Percentiles rank a stretch among this genome's conserved stretches.
These are phyloP conservation scores for Gasteruption jaculator DNA, from an alignment of 2,888 invertebrate genomes.

Conservation along the genomic window DNA sequence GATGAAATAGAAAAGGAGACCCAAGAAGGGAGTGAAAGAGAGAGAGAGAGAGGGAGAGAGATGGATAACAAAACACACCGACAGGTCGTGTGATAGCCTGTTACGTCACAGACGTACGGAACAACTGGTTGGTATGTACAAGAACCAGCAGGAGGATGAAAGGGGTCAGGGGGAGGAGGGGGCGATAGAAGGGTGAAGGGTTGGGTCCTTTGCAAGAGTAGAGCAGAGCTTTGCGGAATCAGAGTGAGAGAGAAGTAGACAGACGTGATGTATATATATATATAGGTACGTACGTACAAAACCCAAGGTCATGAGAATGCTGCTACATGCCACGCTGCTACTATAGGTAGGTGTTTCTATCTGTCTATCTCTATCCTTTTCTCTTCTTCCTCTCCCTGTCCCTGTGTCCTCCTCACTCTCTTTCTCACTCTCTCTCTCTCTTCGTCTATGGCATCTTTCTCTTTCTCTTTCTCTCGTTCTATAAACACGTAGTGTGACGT, in stretches of 20 bases:
- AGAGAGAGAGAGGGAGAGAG: constrained; percentile 23
- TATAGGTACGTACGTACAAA: constrained; percentile 37
- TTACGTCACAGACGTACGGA: constrained; percentile 50
- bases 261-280: no score
- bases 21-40: constrained; percentile 5
- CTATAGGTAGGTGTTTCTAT: constrained; percentile 38
- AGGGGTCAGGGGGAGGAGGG: constrained; percentile 10
- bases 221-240: constrained; percentile 24
- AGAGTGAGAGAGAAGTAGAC: constrained; percentile 16
- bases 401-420: no score
- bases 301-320: constrained; percentile 47
- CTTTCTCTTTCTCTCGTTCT: no score
- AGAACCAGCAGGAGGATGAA: constrained; percentile 41
- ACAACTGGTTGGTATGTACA: constrained; percentile 52
- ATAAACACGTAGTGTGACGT: no score
- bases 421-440: no score
- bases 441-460: no score
- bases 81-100: constrained; percentile 37
- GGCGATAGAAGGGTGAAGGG: constrained; percentile 7
- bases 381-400: no score
- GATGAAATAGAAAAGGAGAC: constrained; percentile 1
- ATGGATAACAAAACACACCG: constrained; percentile 29
- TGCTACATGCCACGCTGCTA: no score
- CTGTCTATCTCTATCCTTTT: no score
- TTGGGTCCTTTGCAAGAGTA: constrained; percentile 15